A percentile compares a stretch with the other conserved stretches of the same genome.
Conservation (phyloP, 2,888 invertebrate genomes). For the Rhogogaster chlorosoma region DNA sequence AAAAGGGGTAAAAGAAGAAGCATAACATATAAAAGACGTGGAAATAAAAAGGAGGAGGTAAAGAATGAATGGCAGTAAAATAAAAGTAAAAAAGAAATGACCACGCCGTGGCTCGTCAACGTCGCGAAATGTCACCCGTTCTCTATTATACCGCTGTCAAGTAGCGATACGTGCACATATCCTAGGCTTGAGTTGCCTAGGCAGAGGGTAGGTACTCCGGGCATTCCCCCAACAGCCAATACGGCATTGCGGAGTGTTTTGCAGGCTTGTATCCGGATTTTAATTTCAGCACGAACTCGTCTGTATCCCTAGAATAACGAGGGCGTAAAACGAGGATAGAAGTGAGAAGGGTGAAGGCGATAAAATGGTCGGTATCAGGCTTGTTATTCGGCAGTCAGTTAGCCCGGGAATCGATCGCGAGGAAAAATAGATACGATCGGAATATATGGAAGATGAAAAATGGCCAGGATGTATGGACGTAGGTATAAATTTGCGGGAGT, state of each 20-base stretch:
- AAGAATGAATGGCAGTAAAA: not conserved
- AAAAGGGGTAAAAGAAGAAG: not conserved
- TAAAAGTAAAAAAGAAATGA: not conserved
- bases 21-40: not conserved
- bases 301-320: not conserved
- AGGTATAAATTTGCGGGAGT: not conserved
- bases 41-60: not conserved
- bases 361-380: not conserved
- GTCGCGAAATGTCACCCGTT: not conserved
- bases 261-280: not conserved
- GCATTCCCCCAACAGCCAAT: not conserved
- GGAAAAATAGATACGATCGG: not conserved
- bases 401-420: not conserved
- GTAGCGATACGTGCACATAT: not conserved
- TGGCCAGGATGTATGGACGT: not conserved
- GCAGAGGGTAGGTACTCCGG: not conserved
- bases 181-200: not conserved
- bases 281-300: slow-evolving; percentile 14
- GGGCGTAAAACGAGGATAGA: not conserved
- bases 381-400: not conserved
- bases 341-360: not conserved
- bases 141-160: not conserved
- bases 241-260: not conserved
- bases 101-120: not conserved
- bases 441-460: too few relatives aligned